Evolutionary conservation across 2,888 invertebrate genomes (phyloP), one percentile per base, ranked within the genome.

Genomic region (Parnassius mnemosyne): DNA sequence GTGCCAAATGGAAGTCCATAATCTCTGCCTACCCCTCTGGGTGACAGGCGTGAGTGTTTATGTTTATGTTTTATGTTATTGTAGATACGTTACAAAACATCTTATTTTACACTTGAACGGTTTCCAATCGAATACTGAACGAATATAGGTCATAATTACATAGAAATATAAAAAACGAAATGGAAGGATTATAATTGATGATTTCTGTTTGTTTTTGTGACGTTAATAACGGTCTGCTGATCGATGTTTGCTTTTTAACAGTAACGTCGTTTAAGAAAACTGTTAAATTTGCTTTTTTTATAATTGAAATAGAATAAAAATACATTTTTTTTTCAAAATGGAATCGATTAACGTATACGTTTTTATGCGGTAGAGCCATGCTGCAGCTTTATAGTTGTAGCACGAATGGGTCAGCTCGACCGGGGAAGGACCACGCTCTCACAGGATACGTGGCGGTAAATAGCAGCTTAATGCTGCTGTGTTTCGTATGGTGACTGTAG

Each of bases 171-270:
- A 69, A 62, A 63, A 61, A 61, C 60, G 58, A 59, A 67, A 66
- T 66, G 64, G 68, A 68, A 70, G 67, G 65, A 72, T 68, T 72
- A 67, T 71, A 69, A 76, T 74, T 74, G 69, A 73, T 71, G 70
- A 74, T 63, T 71, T 71, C 61, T 72, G 66, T 75, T 76, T 72
- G 77, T 75, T 73, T 75, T 73, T 73, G 65, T 65, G 71, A 68
- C 68, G 65, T 56, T 70, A 70, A 71, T 71, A 68, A 71, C 62
- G 61, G 69, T 57, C 64, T 67, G 63, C 67, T 61, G 67, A 68
- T 66, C 49, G 65, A 60, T 59, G 52, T 25, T 52, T 64, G 67
- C 59, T 65, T 68, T 66, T 57, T 66, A 68, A 68, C 68, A 64
- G 69, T 70, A 62, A 55, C 11, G 50, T 13, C 44, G 61, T 63